Conservation (phyloP, 2,113 vertebrate species). For the Periophthalmodon schlosseri region DNA sequence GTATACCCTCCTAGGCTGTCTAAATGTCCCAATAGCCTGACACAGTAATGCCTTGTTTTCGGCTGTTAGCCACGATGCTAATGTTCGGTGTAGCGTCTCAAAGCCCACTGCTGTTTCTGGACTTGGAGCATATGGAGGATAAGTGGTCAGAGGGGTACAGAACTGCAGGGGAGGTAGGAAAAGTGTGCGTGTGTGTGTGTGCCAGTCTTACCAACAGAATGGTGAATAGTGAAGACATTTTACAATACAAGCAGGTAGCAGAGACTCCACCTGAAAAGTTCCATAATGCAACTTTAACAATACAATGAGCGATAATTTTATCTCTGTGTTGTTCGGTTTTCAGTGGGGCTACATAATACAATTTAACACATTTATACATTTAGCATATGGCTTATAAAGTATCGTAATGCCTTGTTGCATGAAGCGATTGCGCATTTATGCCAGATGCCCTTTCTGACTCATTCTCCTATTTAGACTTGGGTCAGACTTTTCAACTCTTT, state of each 20-base stretch:
- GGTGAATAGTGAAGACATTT: too few species aligned
- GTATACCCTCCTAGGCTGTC: too few species aligned
- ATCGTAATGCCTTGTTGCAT: too few species aligned
- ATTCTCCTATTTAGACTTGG: background rate
- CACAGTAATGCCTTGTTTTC: slow-evolving; percentile 29
- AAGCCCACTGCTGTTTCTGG: slow-evolving; percentile 14
- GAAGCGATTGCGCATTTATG: background rate
- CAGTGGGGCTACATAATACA: too few species aligned
- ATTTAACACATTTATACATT: too few species aligned
- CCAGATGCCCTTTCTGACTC: background rate
- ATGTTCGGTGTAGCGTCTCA: slow-evolving; percentile 3
- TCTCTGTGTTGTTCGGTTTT: too few species aligned
- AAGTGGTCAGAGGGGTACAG: slow-evolving; percentile 48
- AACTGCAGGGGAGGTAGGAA: slow-evolving; percentile 6
- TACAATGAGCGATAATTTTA: too few species aligned
- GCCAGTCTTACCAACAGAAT: slow-evolving; percentile 33
- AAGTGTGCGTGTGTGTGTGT: slow-evolving; percentile 8
- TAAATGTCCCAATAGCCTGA: background rate
- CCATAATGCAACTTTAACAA: too few species aligned
- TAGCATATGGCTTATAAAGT: too few species aligned
- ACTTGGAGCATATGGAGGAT: slow-evolving; percentile 50
- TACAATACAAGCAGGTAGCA: too few species aligned
- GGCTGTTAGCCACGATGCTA: slow-evolving; percentile 16
- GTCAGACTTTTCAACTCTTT: background rate
- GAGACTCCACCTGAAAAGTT: too few species aligned